phyloP scores from a whole-genome alignment of 2,888 invertebrate genomes.

The Tinea semifulvella region DNA sequence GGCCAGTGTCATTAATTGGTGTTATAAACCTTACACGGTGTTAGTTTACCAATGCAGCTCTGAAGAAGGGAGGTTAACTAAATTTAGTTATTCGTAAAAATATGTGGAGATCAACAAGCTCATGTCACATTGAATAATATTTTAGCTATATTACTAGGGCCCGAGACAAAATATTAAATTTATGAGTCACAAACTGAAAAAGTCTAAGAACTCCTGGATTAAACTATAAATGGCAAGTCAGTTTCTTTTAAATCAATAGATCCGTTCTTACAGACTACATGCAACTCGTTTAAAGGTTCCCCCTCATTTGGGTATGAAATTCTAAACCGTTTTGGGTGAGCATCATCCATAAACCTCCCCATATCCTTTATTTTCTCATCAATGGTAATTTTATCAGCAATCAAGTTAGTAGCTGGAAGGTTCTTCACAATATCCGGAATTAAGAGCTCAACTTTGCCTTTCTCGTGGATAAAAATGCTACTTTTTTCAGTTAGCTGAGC shows the following conservation, averaged over 20 bases:
- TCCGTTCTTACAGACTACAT: constrained; percentile 62
- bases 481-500: constrained; percentile 51
- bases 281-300: constrained; percentile 49
- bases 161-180: no score
- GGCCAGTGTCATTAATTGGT: no score
- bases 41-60: no score
- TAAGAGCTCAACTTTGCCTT: constrained; percentile 54
- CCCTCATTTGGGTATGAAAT: constrained; percentile 32
- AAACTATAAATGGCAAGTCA: constrained; percentile 40
- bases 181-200: no score
- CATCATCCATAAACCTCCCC: constrained; percentile 58
- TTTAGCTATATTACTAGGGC: no score
- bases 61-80: no score
- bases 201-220: no score
- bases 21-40: no score
- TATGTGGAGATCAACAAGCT: no score
- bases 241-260: constrained; percentile 57
- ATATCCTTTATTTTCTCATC: constrained; percentile 53
- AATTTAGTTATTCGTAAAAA: no score
- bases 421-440: constrained; percentile 50
- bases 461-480: constrained; percentile 61
- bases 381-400: constrained; percentile 57
- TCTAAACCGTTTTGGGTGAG: constrained; percentile 53
- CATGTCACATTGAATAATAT: no score
- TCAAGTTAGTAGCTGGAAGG: constrained; percentile 55